Base-by-base conservation (phyloP, 2,888 invertebrate genomes). In the Scaptomyza reducta region DNA sequence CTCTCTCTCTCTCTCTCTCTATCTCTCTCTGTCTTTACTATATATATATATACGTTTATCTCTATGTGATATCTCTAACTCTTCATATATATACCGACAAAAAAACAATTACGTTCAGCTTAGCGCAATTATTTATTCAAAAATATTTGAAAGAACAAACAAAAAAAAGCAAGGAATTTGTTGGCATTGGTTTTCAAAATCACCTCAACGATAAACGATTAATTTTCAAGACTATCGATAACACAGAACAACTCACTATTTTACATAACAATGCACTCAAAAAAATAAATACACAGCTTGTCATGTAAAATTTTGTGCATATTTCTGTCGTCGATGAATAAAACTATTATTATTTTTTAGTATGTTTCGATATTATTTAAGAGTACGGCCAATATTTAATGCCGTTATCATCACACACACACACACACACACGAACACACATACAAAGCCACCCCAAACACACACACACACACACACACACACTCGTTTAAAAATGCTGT, bases 101-200 rank as follows among this genome's bases (percentile, higher is more conserved):
- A 47, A 27, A 47, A 47, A 9, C 53, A 61, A 71, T 62, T 58
- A 63, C 47, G 62, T 62, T 62, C 63, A 76, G 72, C 79, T 68
- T 77, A 74, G 76, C 60, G 75, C 71, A 81, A 73, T 70, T 55
- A 79, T 76, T 64, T 76, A 73, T 89, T 88, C 88, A 89, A 88
- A 89, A 83, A 86, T 85, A 89, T 80, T 77, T 83, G 58, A 81
- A 82, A 38, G 38, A 81, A 50, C 69, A 76, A 81, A 29, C 6
- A 6, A 29, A 29, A 82, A 79, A 51, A 70, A 77, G 65, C 78
- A 79, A 79, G 82, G 79, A 88, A 90, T 91, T 77, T 85, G 89
- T 91, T 91, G 91, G 91, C 91, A 90, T 91, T 91, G 90, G 90
- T 89, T 89, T 89, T 80, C 87, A 75, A 87, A 82, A 82, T 79